Percentiles rank a stretch among this genome's conserved stretches.
These are phyloP conservation scores for Pao palembangensis DNA, from an alignment of 2,113 vertebrate genomes.

Conservation along the genomic window DNA sequence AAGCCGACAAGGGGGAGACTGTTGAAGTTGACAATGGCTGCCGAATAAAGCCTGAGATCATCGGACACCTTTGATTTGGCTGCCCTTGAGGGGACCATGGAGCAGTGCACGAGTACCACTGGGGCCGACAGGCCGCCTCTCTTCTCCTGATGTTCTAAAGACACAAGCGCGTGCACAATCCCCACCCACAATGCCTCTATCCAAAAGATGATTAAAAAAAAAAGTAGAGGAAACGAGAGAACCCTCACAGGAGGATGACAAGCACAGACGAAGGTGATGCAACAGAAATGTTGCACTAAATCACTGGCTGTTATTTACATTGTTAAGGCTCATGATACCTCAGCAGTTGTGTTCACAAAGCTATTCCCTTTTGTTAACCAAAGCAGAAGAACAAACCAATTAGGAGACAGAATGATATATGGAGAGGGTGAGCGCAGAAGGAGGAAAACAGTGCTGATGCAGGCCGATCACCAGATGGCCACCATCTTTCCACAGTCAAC, in stretches of 20 bases:
- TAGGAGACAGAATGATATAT: conserved; percentile 38
- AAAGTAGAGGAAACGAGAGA: conserved; percentile 2
- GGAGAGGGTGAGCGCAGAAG: conserved; percentile 26
- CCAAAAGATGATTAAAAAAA: conserved; percentile 34
- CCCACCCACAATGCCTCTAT: conserved; percentile 25
- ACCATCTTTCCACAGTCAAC: conserved; percentile 44
- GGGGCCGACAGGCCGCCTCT: conserved; percentile 55
- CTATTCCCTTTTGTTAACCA: conserved; percentile 16
- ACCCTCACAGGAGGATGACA: neutral
- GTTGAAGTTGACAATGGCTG: conserved; percentile 61
- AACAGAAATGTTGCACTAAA: conserved; percentile 1
- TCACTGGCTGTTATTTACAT: conserved; percentile 1
- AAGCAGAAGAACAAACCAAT: conserved; percentile 28
- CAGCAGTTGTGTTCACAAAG: neutral
- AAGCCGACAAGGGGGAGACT: conserved; percentile 47
- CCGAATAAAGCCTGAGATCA: conserved; percentile 48
- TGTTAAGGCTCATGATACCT: neutral
- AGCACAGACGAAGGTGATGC: conserved; percentile 8
- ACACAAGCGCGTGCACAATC: conserved; percentile 30
- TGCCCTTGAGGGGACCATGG: conserved; percentile 64
- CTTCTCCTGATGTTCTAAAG: conserved; percentile 48
- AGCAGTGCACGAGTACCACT: conserved; percentile 56
- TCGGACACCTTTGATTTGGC: conserved; percentile 53
- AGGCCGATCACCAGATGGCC: conserved; percentile 61
- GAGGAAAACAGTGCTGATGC: conserved; percentile 46